Base-by-base conservation (phyloP, 2,113 vertebrate species). In the Antigone vipio region DNA sequence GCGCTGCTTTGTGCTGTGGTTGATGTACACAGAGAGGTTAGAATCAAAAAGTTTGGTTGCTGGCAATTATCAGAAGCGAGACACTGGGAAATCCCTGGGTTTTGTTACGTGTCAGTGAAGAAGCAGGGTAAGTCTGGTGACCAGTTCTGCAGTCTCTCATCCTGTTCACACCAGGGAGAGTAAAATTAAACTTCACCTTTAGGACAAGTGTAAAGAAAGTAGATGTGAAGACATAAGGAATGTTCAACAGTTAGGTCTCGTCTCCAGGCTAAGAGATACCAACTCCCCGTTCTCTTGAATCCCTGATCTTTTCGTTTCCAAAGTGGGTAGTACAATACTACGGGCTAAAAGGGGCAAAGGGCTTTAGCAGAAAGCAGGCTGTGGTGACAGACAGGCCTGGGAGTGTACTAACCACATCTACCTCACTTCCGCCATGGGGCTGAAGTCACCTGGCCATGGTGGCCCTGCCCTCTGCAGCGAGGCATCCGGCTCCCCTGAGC, bases 371-470 rank as follows among this genome's bases (percentile, higher is more conserved):
- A 44, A 73, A 75, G 72, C 52, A 68, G 34, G 6, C 5, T 55
- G 53, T 26, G 67, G 73, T 2, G 11, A 68, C 56, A 75, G 38
- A 26, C 29, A 32, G 38, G 42, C 23, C 68, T 44, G 74, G 32
- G 12, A 73, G 19, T 0, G 5, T 47, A 23, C 24, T 42, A 17
- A 8, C 60, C 42, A 17, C 38, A 45, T 4, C 6, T 6, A 1
- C 38, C 53, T 76, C 38, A 5, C 59, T 42, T 53, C 53, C 79
- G 26, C 63, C 58, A 18, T 40, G 0, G 12, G 40, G 50, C 44
- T 67, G 40, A 55, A 63, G 73, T 49, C 64, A 40, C n/a, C 71
- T 0, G 2, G 78, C 66, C 44, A 17, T 0, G 2, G 53, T 72
- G 78, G 67, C 53, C 66, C 17, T 66, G 75, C 49, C 45, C 30